Conservation (phyloP, 2,888 invertebrate species). For the Tenthredo mesomela region DNA sequence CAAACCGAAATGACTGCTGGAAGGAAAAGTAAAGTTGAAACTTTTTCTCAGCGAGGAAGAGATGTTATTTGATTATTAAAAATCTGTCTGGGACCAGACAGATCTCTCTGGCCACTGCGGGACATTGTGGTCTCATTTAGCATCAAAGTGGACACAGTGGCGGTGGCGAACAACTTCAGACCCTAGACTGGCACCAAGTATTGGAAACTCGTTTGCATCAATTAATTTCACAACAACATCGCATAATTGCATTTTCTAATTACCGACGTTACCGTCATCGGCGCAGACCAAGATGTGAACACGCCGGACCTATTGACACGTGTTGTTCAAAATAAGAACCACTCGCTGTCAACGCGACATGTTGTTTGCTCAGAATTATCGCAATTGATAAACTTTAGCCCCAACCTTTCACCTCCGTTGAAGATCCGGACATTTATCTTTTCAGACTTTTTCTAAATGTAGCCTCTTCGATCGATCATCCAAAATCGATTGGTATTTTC, state of each 20-base stretch:
- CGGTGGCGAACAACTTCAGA: conserved; percentile 43
- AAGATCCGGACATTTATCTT: background rate
- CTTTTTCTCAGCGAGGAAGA: background rate
- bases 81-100: background rate
- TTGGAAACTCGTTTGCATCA: conserved; percentile 71
- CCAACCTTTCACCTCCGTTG: background rate
- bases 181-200: conserved; percentile 63
- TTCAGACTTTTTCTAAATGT: no score
- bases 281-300: conserved; percentile 17
- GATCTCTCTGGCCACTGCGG: background rate
- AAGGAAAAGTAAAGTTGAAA: background rate
- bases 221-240: conserved; percentile 70
- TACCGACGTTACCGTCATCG: conserved; percentile 27
- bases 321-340: background rate
- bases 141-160: conserved; percentile 35
- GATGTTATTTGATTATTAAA: background rate
- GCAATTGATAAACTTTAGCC: background rate
- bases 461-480: no score
- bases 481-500: no score
- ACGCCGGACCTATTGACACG: background rate
- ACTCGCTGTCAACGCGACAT: background rate
- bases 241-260: conserved; percentile 69
- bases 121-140: background rate
- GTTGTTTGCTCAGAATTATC: background rate
- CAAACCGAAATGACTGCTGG: background rate